Evolutionary conservation across 2,113 vertebrate species (phyloP).

Genomic region (Platichthys flesus): DNA sequence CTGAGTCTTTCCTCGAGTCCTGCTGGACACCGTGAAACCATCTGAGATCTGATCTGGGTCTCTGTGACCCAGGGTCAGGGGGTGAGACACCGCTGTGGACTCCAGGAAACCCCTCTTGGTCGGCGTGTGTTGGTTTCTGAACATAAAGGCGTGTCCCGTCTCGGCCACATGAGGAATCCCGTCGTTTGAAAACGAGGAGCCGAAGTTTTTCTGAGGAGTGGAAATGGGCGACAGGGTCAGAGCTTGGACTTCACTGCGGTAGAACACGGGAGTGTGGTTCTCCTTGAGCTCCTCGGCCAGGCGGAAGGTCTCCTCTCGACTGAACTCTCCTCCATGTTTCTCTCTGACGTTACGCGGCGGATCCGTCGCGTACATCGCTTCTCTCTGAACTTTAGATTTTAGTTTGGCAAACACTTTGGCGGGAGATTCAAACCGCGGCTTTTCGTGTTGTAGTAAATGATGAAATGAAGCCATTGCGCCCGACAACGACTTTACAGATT

Average conservation of each 20-base stretch:
- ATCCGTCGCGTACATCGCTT: background rate
- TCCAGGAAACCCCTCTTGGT: constrained; percentile 22
- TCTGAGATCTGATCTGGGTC: background rate
- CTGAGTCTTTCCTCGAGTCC: constrained; percentile 15
- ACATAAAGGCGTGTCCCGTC: background rate
- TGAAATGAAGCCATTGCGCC: constrained; percentile 52
- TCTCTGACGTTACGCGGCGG: background rate
- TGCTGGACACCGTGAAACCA: background rate
- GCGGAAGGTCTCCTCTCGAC: background rate
- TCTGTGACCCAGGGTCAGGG: background rate
- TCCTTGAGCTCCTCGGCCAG: background rate
- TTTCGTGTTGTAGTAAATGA: background rate
- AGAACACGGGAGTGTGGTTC: background rate
- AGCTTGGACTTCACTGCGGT: constrained; percentile 52
- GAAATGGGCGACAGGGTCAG: constrained; percentile 74
- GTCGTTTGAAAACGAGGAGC: background rate
- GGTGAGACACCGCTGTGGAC: constrained; percentile 14
- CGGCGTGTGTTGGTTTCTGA: background rate
- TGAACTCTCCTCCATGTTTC: background rate
- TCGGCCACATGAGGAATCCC: background rate
- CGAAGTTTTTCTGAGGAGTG: constrained; percentile 47
- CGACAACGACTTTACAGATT: background rate
- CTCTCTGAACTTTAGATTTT: constrained; percentile 74
- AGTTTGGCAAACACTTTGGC: constrained; percentile 81
- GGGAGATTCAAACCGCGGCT: constrained; percentile 65